Conservation (phyloP, 2,888 invertebrate genomes). For the Spilosoma lubricipeda region DNA sequence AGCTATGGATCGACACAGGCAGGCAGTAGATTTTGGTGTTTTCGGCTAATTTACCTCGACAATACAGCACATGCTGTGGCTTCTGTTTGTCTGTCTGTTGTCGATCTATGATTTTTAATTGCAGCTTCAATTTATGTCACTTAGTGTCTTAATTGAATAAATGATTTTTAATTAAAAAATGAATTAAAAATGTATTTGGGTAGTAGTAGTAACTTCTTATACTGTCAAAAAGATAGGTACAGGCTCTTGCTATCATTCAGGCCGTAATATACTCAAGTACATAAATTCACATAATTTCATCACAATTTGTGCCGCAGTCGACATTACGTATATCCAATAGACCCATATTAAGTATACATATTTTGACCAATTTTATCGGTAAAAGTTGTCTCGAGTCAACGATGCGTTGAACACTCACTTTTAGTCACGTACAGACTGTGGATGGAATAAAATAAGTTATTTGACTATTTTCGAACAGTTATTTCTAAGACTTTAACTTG, state of each 20-base stretch:
- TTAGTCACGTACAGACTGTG: constrained; percentile 16
- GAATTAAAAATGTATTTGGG: no score
- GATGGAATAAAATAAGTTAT: background rate
- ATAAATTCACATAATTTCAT: background rate
- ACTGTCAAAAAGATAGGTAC: background rate
- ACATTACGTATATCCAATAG: background rate
- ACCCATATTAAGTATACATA: constrained; percentile 18
- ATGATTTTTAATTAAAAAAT: no score
- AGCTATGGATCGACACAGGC: no score
- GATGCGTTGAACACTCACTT: constrained; percentile 42
- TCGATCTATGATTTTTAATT: no score
- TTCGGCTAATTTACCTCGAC: no score
- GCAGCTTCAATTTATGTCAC: no score
- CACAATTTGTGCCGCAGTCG: background rate
- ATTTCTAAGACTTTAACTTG: background rate
- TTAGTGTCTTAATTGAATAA: no score
- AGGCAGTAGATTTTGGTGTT: no score
- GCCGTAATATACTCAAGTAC: background rate
- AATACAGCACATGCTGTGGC: no score
- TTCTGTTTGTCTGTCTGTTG: no score
- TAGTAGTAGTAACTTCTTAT: no score
- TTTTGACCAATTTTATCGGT: constrained; percentile 36
- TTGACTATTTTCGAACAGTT: background rate
- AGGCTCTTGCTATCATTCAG: background rate
- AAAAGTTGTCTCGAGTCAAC: constrained; percentile 48